Base-by-base conservation (phyloP, 2,888 invertebrate genomes). In the Apotomis betuletana region DNA sequence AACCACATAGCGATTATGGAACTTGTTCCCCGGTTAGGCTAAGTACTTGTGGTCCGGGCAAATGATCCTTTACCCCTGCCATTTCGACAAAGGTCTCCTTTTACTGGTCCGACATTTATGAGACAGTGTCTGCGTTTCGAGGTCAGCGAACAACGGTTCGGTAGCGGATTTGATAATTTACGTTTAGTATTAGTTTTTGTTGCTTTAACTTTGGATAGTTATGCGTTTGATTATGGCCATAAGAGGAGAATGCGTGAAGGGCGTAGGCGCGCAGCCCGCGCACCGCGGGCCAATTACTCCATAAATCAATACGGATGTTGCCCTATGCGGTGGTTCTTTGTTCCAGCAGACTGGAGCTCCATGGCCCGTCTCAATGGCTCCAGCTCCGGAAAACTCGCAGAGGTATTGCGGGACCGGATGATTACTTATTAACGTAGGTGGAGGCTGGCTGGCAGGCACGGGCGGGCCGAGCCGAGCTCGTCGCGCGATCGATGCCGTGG, bases 401-500 rank as follows among this genome's bases (percentile, higher is more conserved):
- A 92, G 92, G 91, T 90, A 91, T 89, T 88, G 87, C 90, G 87
- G 91, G 91, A 90, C 91, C 90, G 91, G 88, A 91, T 91, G 92
- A 93, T 92, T 93, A 92, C 93, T 93, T 93, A 93, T 93, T 93
- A 93, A 92, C 92, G 92, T 92, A 91, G 93, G 91, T 92, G 92
- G 92, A 91, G 93, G 91, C 88, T 88, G 90, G 90, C 85, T 86
- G 89, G 88, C 88, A 84, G 73, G 75, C 74, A 68, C 91, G 91
- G 92, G 91, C 91, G 91, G 91, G 92, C 86, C 90, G 87, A 88
- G 85, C 77, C 77, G 86, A 89, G 89, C 88, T 88, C 89, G 88
- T 85, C 88, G 88, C 81, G 87, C 92, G 93, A 93, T 93, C 93
- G 93, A 93, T 93, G 92, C 89, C 82, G 88, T 81, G 85, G 83